These are phyloP conservation scores for Ascidia mentula DNA, from an alignment of 23 tunicate genomes.

Conservation along the genomic window DNA sequence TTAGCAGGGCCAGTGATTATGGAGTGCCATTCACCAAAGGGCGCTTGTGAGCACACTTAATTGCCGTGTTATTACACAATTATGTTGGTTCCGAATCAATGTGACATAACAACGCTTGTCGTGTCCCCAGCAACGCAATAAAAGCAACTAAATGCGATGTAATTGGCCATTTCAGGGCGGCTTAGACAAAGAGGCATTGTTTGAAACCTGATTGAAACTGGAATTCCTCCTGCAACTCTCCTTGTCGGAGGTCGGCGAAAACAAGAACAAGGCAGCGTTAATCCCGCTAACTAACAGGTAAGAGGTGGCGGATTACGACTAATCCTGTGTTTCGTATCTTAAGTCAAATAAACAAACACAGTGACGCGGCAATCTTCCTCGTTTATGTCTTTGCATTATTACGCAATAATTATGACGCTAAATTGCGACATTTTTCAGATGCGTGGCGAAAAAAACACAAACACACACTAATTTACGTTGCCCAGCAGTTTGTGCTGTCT, in stretches of 20 bases:
- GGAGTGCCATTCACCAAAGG: constrained; percentile 4
- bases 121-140: not conserved
- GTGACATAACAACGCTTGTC: not conserved
- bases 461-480: no score
- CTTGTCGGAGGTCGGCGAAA: not conserved
- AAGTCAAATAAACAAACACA: constrained; percentile 5
- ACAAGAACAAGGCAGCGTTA: not conserved
- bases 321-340: not conserved
- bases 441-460: no score
- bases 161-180: constrained; percentile 9
- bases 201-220: not conserved
- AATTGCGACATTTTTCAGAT: no score
- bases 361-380: not conserved
- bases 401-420: no score
- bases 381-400: no score
- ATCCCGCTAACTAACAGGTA: constrained; percentile 3
- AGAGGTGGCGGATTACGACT: not conserved
- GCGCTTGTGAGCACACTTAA: constrained; percentile 5
- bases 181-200: constrained; percentile 10
- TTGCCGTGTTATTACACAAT: constrained; percentile 1
- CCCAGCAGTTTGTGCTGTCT: no score
- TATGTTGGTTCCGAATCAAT: not conserved
- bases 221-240: not conserved
- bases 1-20: not conserved
- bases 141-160: constrained; percentile 4